A percentile compares a stretch with the other conserved stretches of the same genome.
These are phyloP conservation scores for Catocala nupta DNA, from an alignment of 2,888 invertebrate species.

Conservation along the genomic window DNA sequence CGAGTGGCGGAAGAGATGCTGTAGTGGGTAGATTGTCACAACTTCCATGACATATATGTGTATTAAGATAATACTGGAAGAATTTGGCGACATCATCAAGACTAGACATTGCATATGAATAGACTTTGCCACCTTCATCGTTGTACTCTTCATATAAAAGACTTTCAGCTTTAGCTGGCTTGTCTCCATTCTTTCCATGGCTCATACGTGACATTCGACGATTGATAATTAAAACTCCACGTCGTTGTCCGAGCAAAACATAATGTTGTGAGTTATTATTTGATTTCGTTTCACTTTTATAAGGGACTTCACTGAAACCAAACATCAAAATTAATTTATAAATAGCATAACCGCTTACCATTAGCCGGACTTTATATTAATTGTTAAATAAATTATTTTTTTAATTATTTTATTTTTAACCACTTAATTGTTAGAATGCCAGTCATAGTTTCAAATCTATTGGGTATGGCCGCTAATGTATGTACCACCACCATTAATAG, in stretches of 20 bases:
- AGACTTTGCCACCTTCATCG: conserved; percentile 45
- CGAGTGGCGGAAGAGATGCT: no score
- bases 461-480: no score
- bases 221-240: conserved; percentile 56
- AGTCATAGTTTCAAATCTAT: no score
- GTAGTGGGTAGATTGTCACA: conserved; percentile 21
- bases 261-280: not conserved
- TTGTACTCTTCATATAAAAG: conserved; percentile 67
- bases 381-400: no score
- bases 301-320: no score
- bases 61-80: conserved; percentile 60
- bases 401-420: no score
- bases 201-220: conserved; percentile 15
- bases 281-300: not conserved
- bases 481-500: no score
- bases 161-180: conserved; percentile 26
- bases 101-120: conserved; percentile 60
- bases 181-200: not conserved
- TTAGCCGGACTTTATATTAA: no score
- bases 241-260: conserved; percentile 10
- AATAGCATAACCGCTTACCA: no score
- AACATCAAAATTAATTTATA: no score
- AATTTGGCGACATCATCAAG: conserved; percentile 65
- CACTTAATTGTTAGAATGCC: no score
- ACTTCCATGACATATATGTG: conserved; percentile 60